Evolutionary conservation across 1,140 invertebrate genomes (phyloP).

Genomic region (Scaptomyza montana): DNA sequence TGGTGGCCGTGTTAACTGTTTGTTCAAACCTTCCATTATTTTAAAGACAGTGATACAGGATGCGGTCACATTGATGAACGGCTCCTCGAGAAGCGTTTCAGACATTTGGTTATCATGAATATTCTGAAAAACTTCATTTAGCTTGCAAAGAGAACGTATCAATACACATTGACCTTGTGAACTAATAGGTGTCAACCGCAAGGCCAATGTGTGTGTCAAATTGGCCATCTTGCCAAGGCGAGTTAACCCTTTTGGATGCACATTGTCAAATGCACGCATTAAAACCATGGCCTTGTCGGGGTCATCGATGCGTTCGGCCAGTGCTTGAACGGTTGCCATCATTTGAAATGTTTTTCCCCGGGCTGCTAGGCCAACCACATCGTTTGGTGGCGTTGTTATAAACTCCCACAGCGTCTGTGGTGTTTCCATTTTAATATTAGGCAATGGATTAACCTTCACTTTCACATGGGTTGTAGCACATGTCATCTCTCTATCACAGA

Average conservation of each 20-base stretch:
- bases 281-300: neutral
- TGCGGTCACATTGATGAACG: constrained; percentile 2
- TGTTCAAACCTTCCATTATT: constrained; percentile 25
- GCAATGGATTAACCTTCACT: constrained; percentile 26
- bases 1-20: constrained; percentile 11
- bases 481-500: constrained; percentile 28
- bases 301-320: neutral
- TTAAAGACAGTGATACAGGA: constrained; percentile 20
- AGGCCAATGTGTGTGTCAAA: constrained; percentile 41
- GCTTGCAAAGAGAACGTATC: neutral
- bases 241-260: neutral
- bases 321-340: constrained; percentile 12
- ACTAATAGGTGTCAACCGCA: constrained; percentile 4
- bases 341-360: neutral
- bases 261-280: neutral
- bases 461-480: constrained; percentile 16
- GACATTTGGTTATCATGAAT: constrained; percentile 1
- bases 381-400: neutral
- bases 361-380: neutral
- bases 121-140: constrained; percentile 28
- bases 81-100: neutral
- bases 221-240: constrained; percentile 46
- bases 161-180: neutral
- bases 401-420: neutral
- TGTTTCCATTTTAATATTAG: neutral